These are phyloP conservation scores for Columba livia DNA, from an alignment of 2,113 vertebrate genomes.

Conservation along the genomic window DNA sequence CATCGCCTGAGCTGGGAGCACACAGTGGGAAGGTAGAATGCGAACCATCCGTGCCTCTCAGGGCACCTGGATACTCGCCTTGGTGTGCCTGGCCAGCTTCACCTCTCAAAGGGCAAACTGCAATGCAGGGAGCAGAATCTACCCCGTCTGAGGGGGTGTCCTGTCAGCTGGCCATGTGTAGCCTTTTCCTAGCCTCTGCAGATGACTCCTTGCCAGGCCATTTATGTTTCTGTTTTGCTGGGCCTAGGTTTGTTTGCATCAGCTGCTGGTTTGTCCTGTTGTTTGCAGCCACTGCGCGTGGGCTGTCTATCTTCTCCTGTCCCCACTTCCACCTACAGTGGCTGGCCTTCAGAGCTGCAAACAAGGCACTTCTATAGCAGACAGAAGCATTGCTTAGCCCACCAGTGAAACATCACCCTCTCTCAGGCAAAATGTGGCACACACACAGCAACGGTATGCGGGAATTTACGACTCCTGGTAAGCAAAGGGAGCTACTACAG, in stretches of 20 bases:
- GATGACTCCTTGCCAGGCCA: not conserved
- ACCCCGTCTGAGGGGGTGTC: not conserved
- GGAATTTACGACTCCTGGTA: not conserved
- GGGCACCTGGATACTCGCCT: not conserved
- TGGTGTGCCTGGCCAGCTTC: not conserved
- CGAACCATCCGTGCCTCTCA: fast-evolving
- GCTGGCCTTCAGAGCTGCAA: not conserved
- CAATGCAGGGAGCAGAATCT: not conserved
- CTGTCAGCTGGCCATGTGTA: not conserved
- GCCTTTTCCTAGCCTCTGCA: not conserved
- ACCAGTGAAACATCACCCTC: not conserved
- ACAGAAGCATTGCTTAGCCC: not conserved
- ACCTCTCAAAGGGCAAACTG: not conserved
- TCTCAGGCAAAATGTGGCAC: not conserved
- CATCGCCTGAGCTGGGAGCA: not conserved
- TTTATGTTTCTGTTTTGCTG: not conserved
- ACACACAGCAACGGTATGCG: fast-evolving
- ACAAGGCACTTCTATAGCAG: not conserved
- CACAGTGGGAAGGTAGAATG: not conserved
- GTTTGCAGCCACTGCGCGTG: not conserved
- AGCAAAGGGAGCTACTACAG: not conserved
- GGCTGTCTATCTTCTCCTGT: not conserved
- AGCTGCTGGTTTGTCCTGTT: not conserved
- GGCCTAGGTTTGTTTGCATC: not conserved
- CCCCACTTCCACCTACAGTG: not conserved